A percentile compares a stretch with the other conserved stretches of the same genome.
phyloP scores from a whole-genome alignment of 2,113 vertebrate species.

The Psittacus erithacus region DNA sequence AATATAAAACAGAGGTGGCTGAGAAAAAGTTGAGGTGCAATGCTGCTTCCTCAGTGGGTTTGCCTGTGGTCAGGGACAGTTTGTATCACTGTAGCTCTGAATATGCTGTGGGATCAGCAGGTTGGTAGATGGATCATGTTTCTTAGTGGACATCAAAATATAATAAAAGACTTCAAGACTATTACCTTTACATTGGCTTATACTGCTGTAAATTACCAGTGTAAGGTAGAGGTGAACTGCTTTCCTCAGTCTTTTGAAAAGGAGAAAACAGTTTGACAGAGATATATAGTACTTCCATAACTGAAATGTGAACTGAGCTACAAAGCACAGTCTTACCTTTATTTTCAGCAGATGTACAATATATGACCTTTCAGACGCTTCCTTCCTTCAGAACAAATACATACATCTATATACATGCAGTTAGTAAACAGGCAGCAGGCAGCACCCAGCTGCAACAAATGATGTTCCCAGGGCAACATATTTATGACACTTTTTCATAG shows the following conservation, averaged over 20 bases:
- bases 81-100: background rate
- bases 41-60: background rate
- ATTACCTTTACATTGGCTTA: background rate
- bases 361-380: background rate
- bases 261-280: background rate
- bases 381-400: background rate
- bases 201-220: background rate
- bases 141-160: background rate
- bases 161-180: background rate
- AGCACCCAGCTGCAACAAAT: background rate
- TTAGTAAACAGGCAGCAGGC: background rate
- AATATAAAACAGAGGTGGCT: background rate
- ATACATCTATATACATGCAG: background rate
- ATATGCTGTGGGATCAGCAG: background rate
- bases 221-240: background rate
- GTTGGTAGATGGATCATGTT: background rate
- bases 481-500: background rate
- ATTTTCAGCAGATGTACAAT: background rate
- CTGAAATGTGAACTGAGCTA: background rate
- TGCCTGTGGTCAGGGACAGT: background rate
- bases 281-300: background rate
- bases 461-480: accelerated
- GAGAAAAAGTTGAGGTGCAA: background rate
- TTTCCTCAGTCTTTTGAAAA: background rate
- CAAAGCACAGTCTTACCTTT: background rate